Evolutionary conservation across 1,140 invertebrate species (phyloP), one percentile per base, ranked within the genome.

Genomic region (Brachionus plicatilis): DNA sequence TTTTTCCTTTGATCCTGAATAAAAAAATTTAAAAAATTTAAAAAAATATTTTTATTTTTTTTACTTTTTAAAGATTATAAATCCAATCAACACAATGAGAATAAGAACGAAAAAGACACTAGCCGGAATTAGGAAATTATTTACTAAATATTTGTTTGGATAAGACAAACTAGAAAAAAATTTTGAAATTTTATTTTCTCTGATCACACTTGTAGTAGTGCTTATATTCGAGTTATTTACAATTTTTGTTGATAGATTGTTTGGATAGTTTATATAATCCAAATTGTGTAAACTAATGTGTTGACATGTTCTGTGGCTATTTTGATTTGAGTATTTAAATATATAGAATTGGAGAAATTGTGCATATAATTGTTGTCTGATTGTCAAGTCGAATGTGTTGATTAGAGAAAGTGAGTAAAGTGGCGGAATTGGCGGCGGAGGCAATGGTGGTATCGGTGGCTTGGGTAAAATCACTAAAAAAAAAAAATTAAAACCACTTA

Each of bases 61-160:
- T 72, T 72, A 72, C 68, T 72, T 72, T 72, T 72, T 72, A 20
- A 17, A 41, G 9, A 72, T 17, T 20, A 72, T 41, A 72, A 72
- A 37, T 0, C 17, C 68, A 43, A 43, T 43, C 9, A 72, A 33
- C 7, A 41, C 20, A 9, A 72, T n/a, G 17, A 72, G 41, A 72
- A 72, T 43, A 14, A 72, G 33, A 3, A 72, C 7, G 24, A 72
- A 72, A 12, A 72, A 72, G 7, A 72, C 37, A 72, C 37, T 43
- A 9, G 37, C 24, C 3, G 68, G 68, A 41, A 72, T 24, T n/a
- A 72, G 5, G 6, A 72, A 17, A 72, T 43, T 72, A 41, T 72
- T 72, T n/a, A 72, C 14, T 41, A 72, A 72, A 72, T 72, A 72
- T 47, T 43, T 43, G 41, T 72, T 43, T 11, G 68, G 6, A 41